Evolutionary conservation across 2,113 vertebrate genomes (phyloP), one percentile per base, ranked within the genome.

Genomic region (Odontophorus gujanensis): DNA sequence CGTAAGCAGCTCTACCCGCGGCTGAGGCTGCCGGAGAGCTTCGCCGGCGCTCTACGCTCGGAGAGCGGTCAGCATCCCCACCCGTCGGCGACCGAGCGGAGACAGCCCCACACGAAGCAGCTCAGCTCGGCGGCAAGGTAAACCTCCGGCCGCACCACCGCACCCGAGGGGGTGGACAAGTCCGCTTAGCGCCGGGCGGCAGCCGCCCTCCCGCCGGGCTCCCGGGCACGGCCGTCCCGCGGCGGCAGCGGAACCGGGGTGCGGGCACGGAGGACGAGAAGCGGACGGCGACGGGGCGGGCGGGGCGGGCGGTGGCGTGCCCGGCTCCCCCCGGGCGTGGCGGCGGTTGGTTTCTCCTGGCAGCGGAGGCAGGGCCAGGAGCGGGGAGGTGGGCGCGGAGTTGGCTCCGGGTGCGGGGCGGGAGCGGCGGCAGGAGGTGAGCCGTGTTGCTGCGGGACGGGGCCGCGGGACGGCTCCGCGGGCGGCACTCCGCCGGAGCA

Each of bases 281-380:
- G 4, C 68, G 40, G 57, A 58, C 63, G 85, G 59, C 24, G 53
- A 71, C 34, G 12, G 50, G 65, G 38, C 24, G 40, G 48, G 75
- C n/a, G 12, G 50, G 65, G 38, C 24, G 40, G 48, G 16, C 11
- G 6, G 72, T 0, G 50, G 42, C 36, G 40, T 57, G 36, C 47
- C 20, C 62, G 34, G 61, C 50, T 81, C 90, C 93, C 92, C 78
- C 83, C n/a, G 50, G 65, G 87, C 26, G 25, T 71, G 93, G 72
- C 73, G 77, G 76, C 25, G 76, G 66, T 96, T 97, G 97, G 97
- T 97, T 97, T 82, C 92, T 96, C 89, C 97, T 96, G 83, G 51
- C 58, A 20, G 94, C 58, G 96, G 96, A 94, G 97, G 96, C 24
- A 87, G 97, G 95, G 95, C 96, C 67, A 55, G 89, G 90, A 71